A percentile compares a stretch with the other conserved stretches of the same genome.
Conservation (phyloP, 2,797 vertebrate species). For the Trichosurus vulpecula region DNA sequence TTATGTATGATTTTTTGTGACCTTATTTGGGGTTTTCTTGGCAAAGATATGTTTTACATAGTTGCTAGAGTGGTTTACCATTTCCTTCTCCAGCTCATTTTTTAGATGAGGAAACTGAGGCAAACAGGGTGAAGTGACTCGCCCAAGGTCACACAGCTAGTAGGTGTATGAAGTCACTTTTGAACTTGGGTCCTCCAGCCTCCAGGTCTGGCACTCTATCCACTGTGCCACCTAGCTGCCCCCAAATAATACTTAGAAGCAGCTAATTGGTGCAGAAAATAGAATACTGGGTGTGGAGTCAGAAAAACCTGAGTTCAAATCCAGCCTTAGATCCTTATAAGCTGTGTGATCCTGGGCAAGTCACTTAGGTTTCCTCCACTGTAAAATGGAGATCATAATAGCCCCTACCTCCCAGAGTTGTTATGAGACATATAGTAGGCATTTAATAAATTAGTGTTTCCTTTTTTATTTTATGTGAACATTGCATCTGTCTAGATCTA, state of each 20-base stretch:
- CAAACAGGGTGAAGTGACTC: not conserved
- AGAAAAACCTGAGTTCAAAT: not conserved
- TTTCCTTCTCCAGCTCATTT: not conserved
- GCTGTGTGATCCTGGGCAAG: not conserved
- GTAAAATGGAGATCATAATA: not conserved
- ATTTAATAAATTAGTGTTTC: not conserved
- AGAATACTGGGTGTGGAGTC: not conserved
- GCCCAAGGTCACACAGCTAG: not conserved
- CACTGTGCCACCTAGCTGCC: not conserved
- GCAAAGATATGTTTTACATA: too few species aligned
- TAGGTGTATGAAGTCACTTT: not conserved
- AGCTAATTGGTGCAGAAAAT: not conserved
- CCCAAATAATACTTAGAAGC: not conserved
- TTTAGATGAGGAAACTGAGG: not conserved
- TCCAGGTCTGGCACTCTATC: not conserved
- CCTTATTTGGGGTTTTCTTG: not conserved
- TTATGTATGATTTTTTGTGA: not conserved
- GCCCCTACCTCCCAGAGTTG: not conserved
- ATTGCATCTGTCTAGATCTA: not conserved
- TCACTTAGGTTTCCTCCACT: not conserved
- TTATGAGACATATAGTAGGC: not conserved
- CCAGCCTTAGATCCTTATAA: not conserved
- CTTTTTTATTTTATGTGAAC: not conserved
- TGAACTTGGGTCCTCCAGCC: not conserved
- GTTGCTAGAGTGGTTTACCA: not conserved